Conservation (phyloP, 2,888 invertebrate species). For the Chalcis sispes region DNA sequence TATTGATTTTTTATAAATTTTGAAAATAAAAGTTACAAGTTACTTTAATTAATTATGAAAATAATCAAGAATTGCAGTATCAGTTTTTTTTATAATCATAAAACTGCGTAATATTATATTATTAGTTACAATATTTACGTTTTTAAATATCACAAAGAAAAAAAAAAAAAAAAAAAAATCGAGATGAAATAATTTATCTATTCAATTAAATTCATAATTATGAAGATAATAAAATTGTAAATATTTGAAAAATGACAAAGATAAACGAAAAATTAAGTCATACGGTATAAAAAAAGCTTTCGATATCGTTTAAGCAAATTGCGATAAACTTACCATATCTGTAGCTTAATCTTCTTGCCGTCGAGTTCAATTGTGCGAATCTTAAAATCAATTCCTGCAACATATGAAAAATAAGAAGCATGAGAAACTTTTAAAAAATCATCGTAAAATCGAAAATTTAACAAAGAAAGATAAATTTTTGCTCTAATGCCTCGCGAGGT, state of each 20-base stretch:
- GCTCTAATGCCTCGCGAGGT: background rate
- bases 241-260: constrained; percentile 4
- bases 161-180: too few relatives aligned
- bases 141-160: too few relatives aligned
- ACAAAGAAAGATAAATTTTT: background rate
- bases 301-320: too few relatives aligned
- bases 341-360: constrained; percentile 98
- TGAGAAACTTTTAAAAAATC: background rate
- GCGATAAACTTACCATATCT: constrained; percentile 91
- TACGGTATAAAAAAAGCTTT: background rate
- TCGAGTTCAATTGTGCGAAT: constrained; percentile 98
- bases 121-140: too few relatives aligned
- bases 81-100: too few relatives aligned
- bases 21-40: too few relatives aligned
- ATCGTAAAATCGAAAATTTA: background rate
- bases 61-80: too few relatives aligned
- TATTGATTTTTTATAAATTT: too few relatives aligned
- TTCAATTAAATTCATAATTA: too few relatives aligned
- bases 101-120: too few relatives aligned
- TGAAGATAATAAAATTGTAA: background rate
- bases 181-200: too few relatives aligned
- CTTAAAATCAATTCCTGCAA: constrained; percentile 98
- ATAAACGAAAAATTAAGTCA: background rate
- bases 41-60: too few relatives aligned
- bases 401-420: constrained; percentile 44